Evolutionary conservation across 2,797 vertebrate species (phyloP), one percentile per base, ranked within the genome.

Genomic region (Microcaecilia unicolor): DNA sequence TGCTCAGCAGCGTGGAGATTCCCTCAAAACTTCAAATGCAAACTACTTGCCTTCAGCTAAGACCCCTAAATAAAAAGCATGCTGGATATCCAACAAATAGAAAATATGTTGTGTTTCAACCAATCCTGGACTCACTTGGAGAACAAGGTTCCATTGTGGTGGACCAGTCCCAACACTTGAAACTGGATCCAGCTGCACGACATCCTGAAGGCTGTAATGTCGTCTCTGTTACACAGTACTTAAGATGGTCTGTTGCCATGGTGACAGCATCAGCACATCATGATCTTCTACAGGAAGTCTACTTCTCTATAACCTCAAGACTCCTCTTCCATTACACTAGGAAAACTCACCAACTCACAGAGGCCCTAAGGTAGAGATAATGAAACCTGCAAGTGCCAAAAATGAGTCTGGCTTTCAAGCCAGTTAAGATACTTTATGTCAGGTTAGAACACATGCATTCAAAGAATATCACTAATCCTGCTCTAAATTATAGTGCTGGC

Each of bases 1-100:
- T 51, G 40, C 42, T 55, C 44, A 34, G 4, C 8, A 39, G 36
- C 18, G 27, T 38, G 31, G 38, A 48, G 54, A 59, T 48, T 55
- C 51, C 36, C 31, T 27, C 17, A 18, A 42, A 66, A 46, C 46
- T 37, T 48, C 43, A 9, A 10, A 34, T 25, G 22, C 21, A 35
- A 36, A 18, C 22, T 4, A 16, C 11, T 21, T 22, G 18, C 30
- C 35, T 28, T 18, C 3, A 25, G 35, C 21, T 4, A 24, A 27
- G 20, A 22, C 22, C 25, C 32, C 22, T 25, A 24, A 17, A 28
- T 9, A 15, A n/a, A 22, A 22, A 39, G 20, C 30, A 15, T 13
- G 16, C 43, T 14, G 8, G 16, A 21, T 18, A 9, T 10, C 23
- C n/a, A 13, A 17, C 23, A 26, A 11, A 11, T 16, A 26, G 22